phyloP scores from a whole-genome alignment of 2,797 vertebrate species.

The Pempheris klunzingeri region DNA sequence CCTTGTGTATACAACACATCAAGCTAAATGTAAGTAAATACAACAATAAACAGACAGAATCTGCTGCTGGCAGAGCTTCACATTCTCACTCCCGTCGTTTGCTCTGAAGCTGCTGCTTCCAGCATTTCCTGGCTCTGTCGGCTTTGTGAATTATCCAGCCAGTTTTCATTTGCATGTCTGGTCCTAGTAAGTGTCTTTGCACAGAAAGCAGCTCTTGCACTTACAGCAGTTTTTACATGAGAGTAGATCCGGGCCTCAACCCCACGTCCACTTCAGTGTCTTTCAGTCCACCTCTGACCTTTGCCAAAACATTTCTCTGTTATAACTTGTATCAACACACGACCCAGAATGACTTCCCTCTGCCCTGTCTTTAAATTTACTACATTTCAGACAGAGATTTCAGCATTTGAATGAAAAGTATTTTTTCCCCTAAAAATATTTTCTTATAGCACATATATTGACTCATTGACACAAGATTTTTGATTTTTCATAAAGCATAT shows the following conservation, averaged over 20 bases:
- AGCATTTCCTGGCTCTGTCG: conserved; percentile 32
- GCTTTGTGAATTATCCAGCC: conserved; percentile 32
- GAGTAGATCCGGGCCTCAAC: conserved; percentile 69
- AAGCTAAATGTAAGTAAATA: background rate
- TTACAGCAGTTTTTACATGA: conserved; percentile 34
- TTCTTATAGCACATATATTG: conserved; percentile 51
- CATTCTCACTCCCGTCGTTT: conserved; percentile 4
- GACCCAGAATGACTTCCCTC: conserved; percentile 35
- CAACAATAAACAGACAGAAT: conserved; percentile 23
- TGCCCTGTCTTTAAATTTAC: conserved; percentile 27
- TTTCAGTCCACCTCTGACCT: conserved; percentile 66
- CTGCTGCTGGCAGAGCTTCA: conserved; percentile 34
- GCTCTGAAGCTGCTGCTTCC: conserved; percentile 42
- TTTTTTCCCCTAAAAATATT: conserved; percentile 10
- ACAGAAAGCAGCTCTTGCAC: conserved; percentile 30
- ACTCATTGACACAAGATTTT: conserved; percentile 24
- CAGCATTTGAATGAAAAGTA: conserved; percentile 25
- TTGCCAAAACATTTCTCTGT: conserved; percentile 60
- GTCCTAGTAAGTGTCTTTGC: conserved; percentile 30
- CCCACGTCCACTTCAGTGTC: conserved; percentile 68
- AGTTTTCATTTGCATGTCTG: conserved; percentile 49
- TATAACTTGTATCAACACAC: conserved; percentile 29
- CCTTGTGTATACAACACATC: conserved; percentile 18
- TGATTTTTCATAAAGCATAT: conserved; percentile 43
- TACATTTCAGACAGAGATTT: conserved; percentile 30